Evolutionary conservation across 2,797 vertebrate genomes (phyloP), one percentile per base, ranked within the genome.

Genomic region (Cygnus olor): DNA sequence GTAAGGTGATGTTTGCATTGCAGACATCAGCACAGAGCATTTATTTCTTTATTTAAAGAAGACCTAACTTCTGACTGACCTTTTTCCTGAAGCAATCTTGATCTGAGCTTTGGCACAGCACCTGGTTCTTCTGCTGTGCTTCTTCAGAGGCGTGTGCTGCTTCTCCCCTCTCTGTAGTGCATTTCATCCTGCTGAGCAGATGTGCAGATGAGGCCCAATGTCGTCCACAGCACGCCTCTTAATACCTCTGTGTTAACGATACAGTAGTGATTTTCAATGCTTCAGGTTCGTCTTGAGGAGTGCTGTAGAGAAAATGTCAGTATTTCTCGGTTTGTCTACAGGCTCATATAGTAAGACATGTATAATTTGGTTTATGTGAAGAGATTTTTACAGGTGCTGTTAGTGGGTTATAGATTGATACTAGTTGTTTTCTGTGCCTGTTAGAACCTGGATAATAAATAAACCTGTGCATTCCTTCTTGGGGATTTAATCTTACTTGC

Each of bases 141-240:
- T 32, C 11, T 61, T 80, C 17, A 6, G 22, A n/a, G 36, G 1
- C 61, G 27, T 16, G 45, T 22, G 51, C 51, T 87, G 60, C 82
- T 60, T 51, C 40, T 73, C 45, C 63, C 32, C 69, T 34, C 11
- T 32, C 21, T 34, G 32, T 17, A 6, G 20, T 25, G 58, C 28
- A 21, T 49, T 20, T 16, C 51, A 27, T 36, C 40, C 53, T 77
- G 42, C 15, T 5, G 3, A 44, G 14, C 4, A 2, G 38, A 45
- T 54, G 42, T 3, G 14, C 49, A 1, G 2, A 32, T 18, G 32
- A 71, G 22, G 34, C 19, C 4, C 28, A 8, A 53, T 51, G 42
- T 28, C 19, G 12, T 17, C 63, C 5, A 0, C 9, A 58, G 71
- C 0, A 0, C 24, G 40, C 30, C 27, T 32, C 30, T 28, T 64